Conservation (phyloP, 2,888 invertebrate genomes). For the Himalopsyche kuldschensis region DNA sequence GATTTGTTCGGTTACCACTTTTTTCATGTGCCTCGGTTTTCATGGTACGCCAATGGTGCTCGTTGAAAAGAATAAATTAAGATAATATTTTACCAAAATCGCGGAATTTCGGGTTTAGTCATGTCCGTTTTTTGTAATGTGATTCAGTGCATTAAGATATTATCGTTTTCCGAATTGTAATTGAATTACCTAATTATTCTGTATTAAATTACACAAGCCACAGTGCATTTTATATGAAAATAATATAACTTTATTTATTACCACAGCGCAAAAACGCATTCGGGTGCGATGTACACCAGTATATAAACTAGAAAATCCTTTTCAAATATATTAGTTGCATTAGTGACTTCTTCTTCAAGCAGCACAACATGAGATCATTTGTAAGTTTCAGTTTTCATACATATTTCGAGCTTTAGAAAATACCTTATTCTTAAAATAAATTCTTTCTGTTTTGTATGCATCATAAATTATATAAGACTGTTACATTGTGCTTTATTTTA, state of each 20-base stretch:
- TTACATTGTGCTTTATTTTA: no score
- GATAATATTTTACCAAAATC: background rate
- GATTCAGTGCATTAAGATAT: background rate
- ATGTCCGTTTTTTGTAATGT: background rate
- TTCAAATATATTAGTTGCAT: background rate
- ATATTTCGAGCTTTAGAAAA: no score
- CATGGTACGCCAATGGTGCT: background rate
- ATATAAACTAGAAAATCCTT: background rate
- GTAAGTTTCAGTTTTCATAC: background rate
- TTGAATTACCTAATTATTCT: background rate
- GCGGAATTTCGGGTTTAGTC: background rate
- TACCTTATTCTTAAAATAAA: no score
- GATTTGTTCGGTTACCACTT: no score
- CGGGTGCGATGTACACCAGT: background rate
- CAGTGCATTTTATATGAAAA: background rate
- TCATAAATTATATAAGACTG: no score
- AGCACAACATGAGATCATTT: background rate
- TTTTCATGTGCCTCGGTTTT: background rate
- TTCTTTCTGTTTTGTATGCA: no score
- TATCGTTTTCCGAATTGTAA: background rate
- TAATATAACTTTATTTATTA: background rate
- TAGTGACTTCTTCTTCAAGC: background rate
- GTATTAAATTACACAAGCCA: background rate
- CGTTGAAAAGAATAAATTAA: background rate
- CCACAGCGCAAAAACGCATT: background rate